Evolutionary conservation across 1,140 invertebrate species (phyloP).

Genomic region (Bombus impatiens): DNA sequence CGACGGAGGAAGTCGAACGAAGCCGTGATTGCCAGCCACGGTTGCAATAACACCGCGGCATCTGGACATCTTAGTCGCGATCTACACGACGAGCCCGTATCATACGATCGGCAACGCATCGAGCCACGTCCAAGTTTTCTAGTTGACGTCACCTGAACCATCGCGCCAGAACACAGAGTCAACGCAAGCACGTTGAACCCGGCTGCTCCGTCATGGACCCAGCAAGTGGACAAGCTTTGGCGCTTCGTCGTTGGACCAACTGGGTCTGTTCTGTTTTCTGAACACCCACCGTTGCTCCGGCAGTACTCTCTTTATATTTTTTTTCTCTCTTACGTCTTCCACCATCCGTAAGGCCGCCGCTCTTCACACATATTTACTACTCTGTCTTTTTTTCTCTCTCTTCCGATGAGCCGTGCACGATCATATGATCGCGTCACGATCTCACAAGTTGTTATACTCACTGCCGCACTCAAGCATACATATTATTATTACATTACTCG

Average conservation of each 20-base stretch:
- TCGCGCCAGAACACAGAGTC: slow-evolving; percentile 5
- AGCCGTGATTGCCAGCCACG: slow-evolving; percentile 55
- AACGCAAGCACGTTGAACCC: slow-evolving; percentile 45
- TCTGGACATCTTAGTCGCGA: slow-evolving; percentile 35
- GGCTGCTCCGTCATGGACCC: slow-evolving; percentile 66
- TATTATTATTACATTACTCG: slow-evolving; percentile 82
- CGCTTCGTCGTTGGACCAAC: slow-evolving; percentile 73
- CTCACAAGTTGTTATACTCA: slow-evolving; percentile 81
- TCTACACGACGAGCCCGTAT: slow-evolving; percentile 5
- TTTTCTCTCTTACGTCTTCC: slow-evolving; percentile 71
- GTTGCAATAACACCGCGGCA: slow-evolving; percentile 20
- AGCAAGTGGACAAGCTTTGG: slow-evolving; percentile 74
- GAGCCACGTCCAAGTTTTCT: slow-evolving; percentile 19
- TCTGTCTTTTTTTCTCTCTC: slow-evolving; percentile 58
- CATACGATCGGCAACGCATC: slow-evolving; percentile 31
- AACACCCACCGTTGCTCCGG: slow-evolving; percentile 72
- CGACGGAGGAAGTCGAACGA: slow-evolving; percentile 43
- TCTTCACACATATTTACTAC: slow-evolving; percentile 76
- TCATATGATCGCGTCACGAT: slow-evolving; percentile 19
- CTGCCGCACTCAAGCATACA: slow-evolving; percentile 81
- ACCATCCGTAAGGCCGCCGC: slow-evolving; percentile 75
- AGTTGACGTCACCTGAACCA: neutral
- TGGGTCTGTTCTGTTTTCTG: slow-evolving; percentile 79
- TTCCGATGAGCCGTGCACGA: slow-evolving; percentile 54
- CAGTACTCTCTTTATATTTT: slow-evolving; percentile 52